Conservation (phyloP, 2,888 invertebrate genomes). For the Idaea aversata region DNA sequence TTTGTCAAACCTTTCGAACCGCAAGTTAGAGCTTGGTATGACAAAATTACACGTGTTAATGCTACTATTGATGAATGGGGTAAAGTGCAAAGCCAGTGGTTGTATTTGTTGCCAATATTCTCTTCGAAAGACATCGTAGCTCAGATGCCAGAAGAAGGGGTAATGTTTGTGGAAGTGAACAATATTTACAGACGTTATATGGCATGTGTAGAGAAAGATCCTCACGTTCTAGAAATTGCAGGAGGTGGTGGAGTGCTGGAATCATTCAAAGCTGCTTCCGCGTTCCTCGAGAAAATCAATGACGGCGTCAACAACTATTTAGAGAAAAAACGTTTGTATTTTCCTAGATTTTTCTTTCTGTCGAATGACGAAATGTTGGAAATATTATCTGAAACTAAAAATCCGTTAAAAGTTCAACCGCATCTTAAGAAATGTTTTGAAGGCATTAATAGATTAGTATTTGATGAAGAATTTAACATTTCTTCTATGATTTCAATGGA, state of each 20-base stretch:
- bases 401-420: constrained; percentile 90
- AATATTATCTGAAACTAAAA: constrained; percentile 93
- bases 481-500: constrained; percentile 88
- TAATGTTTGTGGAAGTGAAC: constrained; percentile 88
- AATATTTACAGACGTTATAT: constrained; percentile 84
- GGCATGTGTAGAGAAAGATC: constrained; percentile 81
- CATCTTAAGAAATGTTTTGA: constrained; percentile 94
- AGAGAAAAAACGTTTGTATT: constrained; percentile 90
- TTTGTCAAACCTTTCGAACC: constrained; percentile 91
- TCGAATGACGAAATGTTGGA: constrained; percentile 95
- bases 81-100: constrained; percentile 92
- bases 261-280: constrained; percentile 84
- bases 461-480: constrained; percentile 86
- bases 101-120: constrained; percentile 92
- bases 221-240: constrained; percentile 83
- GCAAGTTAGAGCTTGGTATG: constrained; percentile 87
- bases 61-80: constrained; percentile 91
- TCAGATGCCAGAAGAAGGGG: constrained; percentile 92
- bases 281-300: constrained; percentile 88
- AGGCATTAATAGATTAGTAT: constrained; percentile 87
- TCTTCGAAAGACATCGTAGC: constrained; percentile 92
- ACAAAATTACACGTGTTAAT: constrained; percentile 84
- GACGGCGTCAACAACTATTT: constrained; percentile 91
- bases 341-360: constrained; percentile 93
- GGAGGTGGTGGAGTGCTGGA: constrained; percentile 85